Evolutionary conservation across 2,888 invertebrate species (phyloP), one percentile per base, ranked within the genome.

Genomic region (Zygaena filipendulae): DNA sequence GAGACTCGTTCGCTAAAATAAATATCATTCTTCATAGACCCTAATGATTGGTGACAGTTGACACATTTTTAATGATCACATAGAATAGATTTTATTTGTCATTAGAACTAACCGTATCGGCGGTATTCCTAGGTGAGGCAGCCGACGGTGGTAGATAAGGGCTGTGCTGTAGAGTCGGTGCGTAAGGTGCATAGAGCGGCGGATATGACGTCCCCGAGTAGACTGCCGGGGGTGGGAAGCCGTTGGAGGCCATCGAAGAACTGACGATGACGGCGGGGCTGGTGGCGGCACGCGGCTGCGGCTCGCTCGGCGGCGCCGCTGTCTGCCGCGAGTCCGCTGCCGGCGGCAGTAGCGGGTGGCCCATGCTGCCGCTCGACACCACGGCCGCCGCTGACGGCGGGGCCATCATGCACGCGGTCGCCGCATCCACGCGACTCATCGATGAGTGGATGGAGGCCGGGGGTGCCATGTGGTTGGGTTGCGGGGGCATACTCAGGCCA

Each of bases 171-270:
- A 87, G 60, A 30, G 87, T 83, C 34, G 87, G 83, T 33, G 89
- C 87, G 53, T 90, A 91, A 1, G 92, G 92, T 8, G 92, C 87
- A 56, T 92, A 92, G 37, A 92, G 79, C 20, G 88, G 85, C 38
- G 87, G 86, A 39, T 72, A 74, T 20, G 66, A 49, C 20, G 59
- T 57, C n/a, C 64, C 68, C 30, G 89, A 84, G 59, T 90, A 91
- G 2, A 91, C 88, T 6, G 91, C 87, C 47, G 92, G 92, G 38
- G 92, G 82, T 16, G 75, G 75, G 44, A 64, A 77, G 20, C 77
- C 72, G 32, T 66, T 84, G 39, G 87, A 82, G 34, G 87, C 83
- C 48, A 89, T 86, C 2, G 89, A 87, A 6, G 91, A 84, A 80
- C 50, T 86, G n/a, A n/a, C n/a, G n/a, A n/a, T n/a, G 70, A 71